Percentiles rank a stretch among this genome's conserved stretches.
These are phyloP conservation scores for Pantherophis vulpinus DNA, from an alignment of 2,797 vertebrate genomes.

Conservation along the genomic window DNA sequence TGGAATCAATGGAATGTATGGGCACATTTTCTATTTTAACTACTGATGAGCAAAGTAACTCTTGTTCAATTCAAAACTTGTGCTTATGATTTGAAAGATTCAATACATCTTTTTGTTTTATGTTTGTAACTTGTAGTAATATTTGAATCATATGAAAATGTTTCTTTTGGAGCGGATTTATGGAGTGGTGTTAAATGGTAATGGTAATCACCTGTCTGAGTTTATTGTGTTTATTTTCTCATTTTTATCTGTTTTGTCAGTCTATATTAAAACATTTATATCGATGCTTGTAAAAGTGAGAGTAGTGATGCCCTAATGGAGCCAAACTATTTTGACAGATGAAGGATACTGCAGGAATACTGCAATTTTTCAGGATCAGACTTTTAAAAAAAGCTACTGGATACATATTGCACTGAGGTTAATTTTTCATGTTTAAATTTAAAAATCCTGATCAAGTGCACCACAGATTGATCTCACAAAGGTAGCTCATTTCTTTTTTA, in stretches of 20 bases:
- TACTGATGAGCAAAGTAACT: neutral
- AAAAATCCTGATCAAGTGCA: neutral
- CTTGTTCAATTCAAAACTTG: neutral
- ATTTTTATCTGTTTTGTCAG: neutral
- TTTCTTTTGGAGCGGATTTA: neutral
- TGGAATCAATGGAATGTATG: neutral
- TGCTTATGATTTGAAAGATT: neutral
- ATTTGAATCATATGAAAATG: neutral
- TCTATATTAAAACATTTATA: neutral
- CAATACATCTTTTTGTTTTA: neutral
- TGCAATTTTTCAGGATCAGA: neutral
- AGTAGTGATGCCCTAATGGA: neutral
- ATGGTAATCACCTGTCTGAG: neutral
- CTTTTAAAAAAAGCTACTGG: neutral
- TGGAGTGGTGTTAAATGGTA: neutral
- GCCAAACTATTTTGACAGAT: neutral
- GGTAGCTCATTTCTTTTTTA: neutral
- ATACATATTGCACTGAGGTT: neutral
- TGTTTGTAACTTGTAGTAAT: neutral
- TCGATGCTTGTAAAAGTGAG: neutral
- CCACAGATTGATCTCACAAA: neutral
- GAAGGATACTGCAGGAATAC: neutral
- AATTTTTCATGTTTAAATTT: neutral
- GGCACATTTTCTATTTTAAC: neutral
- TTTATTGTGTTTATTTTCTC: neutral